These are phyloP conservation scores for Pocillopora verrucosa DNA, from an alignment of 64 coral and sea anemone species.

Conservation along the genomic window DNA sequence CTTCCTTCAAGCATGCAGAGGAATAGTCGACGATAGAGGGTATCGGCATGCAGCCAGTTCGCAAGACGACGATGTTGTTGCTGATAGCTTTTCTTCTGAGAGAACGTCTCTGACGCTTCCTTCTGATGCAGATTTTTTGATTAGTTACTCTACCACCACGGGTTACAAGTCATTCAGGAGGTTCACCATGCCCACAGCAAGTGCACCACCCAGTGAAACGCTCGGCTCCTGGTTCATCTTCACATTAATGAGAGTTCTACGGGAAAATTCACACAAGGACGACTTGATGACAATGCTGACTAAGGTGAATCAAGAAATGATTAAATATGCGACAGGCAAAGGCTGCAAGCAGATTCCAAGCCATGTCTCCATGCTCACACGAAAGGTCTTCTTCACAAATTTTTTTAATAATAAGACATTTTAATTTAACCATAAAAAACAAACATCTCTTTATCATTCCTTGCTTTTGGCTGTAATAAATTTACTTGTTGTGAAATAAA, in stretches of 20 bases:
- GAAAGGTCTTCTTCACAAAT: slow-evolving; percentile 74
- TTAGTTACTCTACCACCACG: slow-evolving; percentile 85
- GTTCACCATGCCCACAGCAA: background rate
- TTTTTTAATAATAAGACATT: slow-evolving; percentile 7
- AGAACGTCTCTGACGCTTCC: slow-evolving; percentile 74
- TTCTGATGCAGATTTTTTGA: slow-evolving; percentile 81
- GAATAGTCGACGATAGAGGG: slow-evolving; percentile 63
- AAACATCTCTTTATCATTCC: no score
- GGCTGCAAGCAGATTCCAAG: slow-evolving; percentile 76
- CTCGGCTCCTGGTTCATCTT: slow-evolving; percentile 89
- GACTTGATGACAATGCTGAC: slow-evolving; percentile 88
- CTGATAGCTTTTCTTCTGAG: slow-evolving; percentile 17
- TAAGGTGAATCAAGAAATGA: slow-evolving; percentile 80
- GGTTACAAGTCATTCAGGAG: slow-evolving; percentile 57
- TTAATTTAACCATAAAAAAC: no score
- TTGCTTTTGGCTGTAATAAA: no score
- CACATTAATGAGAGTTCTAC: slow-evolving; percentile 57
- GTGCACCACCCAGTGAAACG: background rate
- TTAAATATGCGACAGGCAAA: slow-evolving; percentile 30
- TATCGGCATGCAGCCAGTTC: slow-evolving; percentile 17
- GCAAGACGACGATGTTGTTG: background rate
- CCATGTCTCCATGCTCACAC: slow-evolving; percentile 85
- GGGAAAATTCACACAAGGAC: slow-evolving; percentile 58
- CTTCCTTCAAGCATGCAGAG: slow-evolving; percentile 86
- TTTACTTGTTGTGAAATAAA: no score